These are phyloP conservation scores for Eilema griseolum DNA, from an alignment of 2,888 invertebrate species.

Conservation along the genomic window DNA sequence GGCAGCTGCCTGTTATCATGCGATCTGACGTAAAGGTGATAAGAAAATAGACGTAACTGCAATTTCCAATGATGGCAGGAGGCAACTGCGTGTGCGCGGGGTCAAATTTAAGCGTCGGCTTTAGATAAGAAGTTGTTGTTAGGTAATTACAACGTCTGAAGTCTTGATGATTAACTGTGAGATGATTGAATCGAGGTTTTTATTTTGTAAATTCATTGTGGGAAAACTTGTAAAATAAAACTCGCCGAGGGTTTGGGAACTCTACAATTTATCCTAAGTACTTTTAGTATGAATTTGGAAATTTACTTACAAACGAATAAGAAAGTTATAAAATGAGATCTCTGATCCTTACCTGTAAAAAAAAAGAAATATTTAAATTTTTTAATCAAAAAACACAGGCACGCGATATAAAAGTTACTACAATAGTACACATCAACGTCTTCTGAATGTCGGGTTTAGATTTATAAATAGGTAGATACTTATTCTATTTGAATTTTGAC, in stretches of 20 bases:
- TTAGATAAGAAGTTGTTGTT: slow-evolving; percentile 22
- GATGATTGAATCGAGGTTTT: slow-evolving; percentile 1
- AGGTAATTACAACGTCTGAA: slow-evolving; percentile 2
- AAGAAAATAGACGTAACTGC: slow-evolving; percentile 41
- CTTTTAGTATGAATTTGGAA: neutral
- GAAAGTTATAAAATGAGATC: no score
- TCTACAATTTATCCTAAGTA: no score
- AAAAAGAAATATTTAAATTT: neutral
- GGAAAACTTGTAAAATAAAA: neutral
- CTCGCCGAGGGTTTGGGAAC: no score
- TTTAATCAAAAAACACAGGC: neutral
- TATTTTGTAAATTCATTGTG: neutral
- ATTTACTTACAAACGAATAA: neutral
- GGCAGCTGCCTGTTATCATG: slow-evolving; percentile 40
- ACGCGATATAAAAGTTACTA: neutral
- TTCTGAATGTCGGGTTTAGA: no score
- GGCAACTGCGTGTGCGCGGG: slow-evolving; percentile 18
- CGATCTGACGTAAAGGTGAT: slow-evolving; percentile 53
- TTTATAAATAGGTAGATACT: no score
- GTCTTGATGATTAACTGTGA: slow-evolving; percentile 1
- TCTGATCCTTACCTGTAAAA: neutral
- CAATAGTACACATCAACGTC: neutral
- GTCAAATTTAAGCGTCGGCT: slow-evolving; percentile 18
- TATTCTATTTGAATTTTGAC: no score
- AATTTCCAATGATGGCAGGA: slow-evolving; percentile 33